Base-by-base conservation (phyloP, 1,140 invertebrate genomes). In the Lucilia sericata region DNA sequence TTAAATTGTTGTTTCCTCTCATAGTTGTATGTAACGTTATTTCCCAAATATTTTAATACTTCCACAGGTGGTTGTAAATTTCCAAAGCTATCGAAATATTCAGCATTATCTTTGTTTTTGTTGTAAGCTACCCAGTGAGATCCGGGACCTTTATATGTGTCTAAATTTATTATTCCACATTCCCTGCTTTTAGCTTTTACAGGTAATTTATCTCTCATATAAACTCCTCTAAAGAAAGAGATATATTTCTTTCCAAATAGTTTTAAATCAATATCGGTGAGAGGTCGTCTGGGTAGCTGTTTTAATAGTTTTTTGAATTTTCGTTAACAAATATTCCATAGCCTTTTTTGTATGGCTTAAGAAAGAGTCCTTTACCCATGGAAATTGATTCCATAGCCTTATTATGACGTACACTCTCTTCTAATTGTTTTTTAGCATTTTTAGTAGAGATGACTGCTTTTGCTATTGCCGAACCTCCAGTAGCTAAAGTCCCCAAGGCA, bases 61-160 rank as follows among this genome's bases (percentile, higher is more conserved):
- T 83, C 34, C 3, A 83, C 1, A 9, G 82, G 82, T 25, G 70
- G 82, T 17, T 83, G 82, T 51, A 83, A 49, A 51, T 83, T 83
- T 75, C 70, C 82, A 75, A 83, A 83, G 47, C 65, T 83, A 75
- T 83, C 60, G 5, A 65, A n/a, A 65, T 65, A 65, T 19, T 21
- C 60, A 7, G 3, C 14, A 65, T 65, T 3, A 14, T 65, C 14
- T 3, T 19, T 10, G 7, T 83, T 65, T 86, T 91, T 88, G 74
- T 85, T 87, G 84, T 89, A 90, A 36, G 88, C 88, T 86, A 90
- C 88, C 89, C 89, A 91, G 87, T 91, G 88, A 74, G 89, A 89
- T 74, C 90, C 87, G 78, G 55, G 13, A 84, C 87, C 87, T 34
- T 86, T 82, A n/a, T 74, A 84, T 80, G 76, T 74, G 86, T 91